Conservation (phyloP, 1,140 invertebrate species). For the Drosophila ogumai region DNA sequence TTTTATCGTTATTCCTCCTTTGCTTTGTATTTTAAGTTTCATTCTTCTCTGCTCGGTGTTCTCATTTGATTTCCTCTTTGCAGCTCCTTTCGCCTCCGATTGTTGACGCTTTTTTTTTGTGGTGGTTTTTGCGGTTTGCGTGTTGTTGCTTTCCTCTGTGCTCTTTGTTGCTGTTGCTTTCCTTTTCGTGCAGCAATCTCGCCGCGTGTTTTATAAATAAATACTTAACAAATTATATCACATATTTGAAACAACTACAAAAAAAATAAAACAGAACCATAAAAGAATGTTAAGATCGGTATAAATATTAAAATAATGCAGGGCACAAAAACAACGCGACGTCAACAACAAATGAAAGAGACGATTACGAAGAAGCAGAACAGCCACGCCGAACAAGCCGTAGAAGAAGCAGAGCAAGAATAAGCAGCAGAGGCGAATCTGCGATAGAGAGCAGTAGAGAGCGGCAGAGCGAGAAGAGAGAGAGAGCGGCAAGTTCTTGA, state of each 20-base stretch:
- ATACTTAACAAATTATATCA: conserved; percentile 69
- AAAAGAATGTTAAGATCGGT: conserved; percentile 57
- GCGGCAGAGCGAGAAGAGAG: conserved; percentile 9
- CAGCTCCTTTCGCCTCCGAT: conserved; percentile 6
- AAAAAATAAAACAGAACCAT: conserved; percentile 37
- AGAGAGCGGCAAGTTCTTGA: not conserved
- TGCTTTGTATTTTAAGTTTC: conserved; percentile 8
- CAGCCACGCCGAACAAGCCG: conserved; percentile 30
- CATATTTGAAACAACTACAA: conserved; percentile 34
- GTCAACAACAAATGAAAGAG: conserved; percentile 47
- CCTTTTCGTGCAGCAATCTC: conserved; percentile 5
- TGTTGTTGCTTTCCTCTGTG: conserved; percentile 6
- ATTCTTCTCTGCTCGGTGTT: not conserved
- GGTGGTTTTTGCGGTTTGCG: conserved; percentile 9
- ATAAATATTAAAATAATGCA: conserved; percentile 18
- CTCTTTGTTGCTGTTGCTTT: conserved; percentile 23
- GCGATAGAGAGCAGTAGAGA: conserved; percentile 11
- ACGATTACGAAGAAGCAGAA: conserved; percentile 28
- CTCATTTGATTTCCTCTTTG: conserved; percentile 4
- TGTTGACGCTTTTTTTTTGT: conserved; percentile 18
- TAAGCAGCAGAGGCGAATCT: not conserved
- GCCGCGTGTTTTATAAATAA: conserved; percentile 43
- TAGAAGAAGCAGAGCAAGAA: conserved; percentile 15
- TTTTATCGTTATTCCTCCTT: conserved; percentile 12
- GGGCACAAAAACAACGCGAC: conserved; percentile 40